Conservation (phyloP, 2,797 vertebrate genomes). For the Myotis findleyi region DNA sequence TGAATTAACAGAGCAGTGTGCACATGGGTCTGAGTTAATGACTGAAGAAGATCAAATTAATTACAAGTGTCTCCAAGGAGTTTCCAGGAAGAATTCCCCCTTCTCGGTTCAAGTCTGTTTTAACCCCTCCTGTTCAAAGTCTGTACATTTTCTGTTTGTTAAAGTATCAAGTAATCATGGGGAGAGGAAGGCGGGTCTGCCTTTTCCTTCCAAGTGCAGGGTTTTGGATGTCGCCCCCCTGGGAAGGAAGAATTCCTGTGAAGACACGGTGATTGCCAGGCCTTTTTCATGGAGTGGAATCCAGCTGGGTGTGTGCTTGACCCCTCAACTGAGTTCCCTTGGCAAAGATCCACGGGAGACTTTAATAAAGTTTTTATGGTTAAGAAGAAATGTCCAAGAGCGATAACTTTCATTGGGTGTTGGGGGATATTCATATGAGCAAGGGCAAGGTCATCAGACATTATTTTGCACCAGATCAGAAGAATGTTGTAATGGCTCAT, state of each 20-base stretch:
- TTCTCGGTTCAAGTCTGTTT: slow-evolving; percentile 85
- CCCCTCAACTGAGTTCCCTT: slow-evolving; percentile 38
- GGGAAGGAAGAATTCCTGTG: slow-evolving; percentile 38
- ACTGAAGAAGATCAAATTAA: slow-evolving; percentile 92
- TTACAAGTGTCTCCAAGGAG: slow-evolving; percentile 89
- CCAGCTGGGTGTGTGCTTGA: slow-evolving; percentile 58
- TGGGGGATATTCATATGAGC: neutral
- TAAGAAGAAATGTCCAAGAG: slow-evolving; percentile 38
- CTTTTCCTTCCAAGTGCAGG: slow-evolving; percentile 32
- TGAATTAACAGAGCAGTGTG: slow-evolving; percentile 90
- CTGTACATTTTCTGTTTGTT: slow-evolving; percentile 52
- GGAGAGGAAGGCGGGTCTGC: neutral
- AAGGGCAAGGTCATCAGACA: neutral
- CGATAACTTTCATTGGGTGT: slow-evolving; percentile 45
- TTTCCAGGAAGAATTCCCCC: slow-evolving; percentile 84
- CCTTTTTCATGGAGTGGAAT: slow-evolving; percentile 40
- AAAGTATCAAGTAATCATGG: slow-evolving; percentile 11
- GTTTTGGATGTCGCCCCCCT: slow-evolving; percentile 34
- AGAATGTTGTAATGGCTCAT: neutral
- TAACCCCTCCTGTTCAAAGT: slow-evolving; percentile 85
- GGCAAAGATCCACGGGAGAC: slow-evolving; percentile 30
- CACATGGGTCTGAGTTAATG: slow-evolving; percentile 89
- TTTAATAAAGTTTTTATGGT: slow-evolving; percentile 55
- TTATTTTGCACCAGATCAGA: neutral
- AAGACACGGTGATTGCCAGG: slow-evolving; percentile 31